Evolutionary conservation across 2,888 invertebrate genomes (phyloP).

Genomic region (Zaprionus lineosus): DNA sequence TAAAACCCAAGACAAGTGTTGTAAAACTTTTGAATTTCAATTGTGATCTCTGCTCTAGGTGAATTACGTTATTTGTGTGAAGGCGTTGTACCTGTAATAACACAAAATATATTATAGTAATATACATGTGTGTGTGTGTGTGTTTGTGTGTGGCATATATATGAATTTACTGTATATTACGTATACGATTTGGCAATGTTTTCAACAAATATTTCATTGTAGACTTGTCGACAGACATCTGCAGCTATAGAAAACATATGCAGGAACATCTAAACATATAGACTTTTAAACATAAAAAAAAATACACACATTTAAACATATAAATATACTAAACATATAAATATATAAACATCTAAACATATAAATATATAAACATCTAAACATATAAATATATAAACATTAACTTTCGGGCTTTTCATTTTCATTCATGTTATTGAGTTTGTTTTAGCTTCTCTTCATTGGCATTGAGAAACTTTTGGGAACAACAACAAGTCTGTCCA

Average conservation of each 20-base stretch:
- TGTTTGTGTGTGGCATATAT: not conserved
- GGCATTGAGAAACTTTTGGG: constrained; percentile 61
- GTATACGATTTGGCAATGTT: constrained; percentile 56
- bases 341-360: not conserved
- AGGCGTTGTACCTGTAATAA: constrained; percentile 26
- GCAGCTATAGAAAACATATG: not conserved
- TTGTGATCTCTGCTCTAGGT: constrained; percentile 18
- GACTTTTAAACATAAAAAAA: not conserved
- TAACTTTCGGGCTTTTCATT: constrained; percentile 33
- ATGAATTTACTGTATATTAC: constrained; percentile 43
- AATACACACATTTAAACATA: not conserved
- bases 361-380: not conserved
- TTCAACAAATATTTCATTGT: constrained; percentile 44
- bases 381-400: not conserved
- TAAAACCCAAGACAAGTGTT: constrained; percentile 17
- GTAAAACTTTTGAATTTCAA: constrained; percentile 3
- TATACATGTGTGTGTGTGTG: not conserved
- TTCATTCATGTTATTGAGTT: constrained; percentile 51
- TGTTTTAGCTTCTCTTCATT: constrained; percentile 31
- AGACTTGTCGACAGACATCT: constrained; percentile 13
- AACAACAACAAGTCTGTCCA: constrained; percentile 38
- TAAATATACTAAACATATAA: not conserved
- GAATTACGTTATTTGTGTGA: constrained; percentile 3
- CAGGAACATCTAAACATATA: not conserved
- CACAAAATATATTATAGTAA: not conserved